Evolutionary conservation across 2,888 invertebrate genomes (phyloP).

Genomic region (Cactoblastis cactorum): DNA sequence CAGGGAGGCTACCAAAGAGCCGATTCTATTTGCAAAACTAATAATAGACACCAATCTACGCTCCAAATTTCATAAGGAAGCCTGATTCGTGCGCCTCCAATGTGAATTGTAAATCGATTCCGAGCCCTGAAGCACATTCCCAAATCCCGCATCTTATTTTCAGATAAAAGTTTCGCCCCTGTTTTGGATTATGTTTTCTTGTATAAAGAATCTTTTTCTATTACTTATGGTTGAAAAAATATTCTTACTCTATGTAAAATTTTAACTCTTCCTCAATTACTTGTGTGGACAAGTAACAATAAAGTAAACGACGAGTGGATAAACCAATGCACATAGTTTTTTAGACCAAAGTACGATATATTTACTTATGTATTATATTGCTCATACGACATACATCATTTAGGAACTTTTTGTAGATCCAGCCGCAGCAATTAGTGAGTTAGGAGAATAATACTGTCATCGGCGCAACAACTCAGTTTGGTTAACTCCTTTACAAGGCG

Average conservation of each 20-base stretch:
- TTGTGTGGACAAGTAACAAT: no score
- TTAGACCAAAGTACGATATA: no score
- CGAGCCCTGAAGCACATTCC: not conserved
- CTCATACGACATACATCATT: no score
- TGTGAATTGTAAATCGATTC: conserved; percentile 12
- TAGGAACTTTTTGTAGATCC: no score
- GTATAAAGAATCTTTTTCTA: no score
- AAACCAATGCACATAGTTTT: no score
- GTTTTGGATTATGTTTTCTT: not conserved
- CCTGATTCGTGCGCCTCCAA: conserved; percentile 3
- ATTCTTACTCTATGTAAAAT: no score
- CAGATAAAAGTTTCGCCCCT: not conserved
- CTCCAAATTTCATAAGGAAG: conserved; percentile 9
- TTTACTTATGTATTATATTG: no score
- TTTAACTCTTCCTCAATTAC: no score
- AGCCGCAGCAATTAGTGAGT: not conserved
- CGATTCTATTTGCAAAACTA: conserved; percentile 3
- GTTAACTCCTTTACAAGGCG: conserved; percentile 2
- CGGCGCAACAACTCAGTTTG: conserved; percentile 1
- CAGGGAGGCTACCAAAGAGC: not conserved
- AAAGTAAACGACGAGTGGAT: no score
- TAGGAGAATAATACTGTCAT: conserved; percentile 4
- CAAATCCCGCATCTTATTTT: conserved; percentile 5
- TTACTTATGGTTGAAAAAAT: no score
- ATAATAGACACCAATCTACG: conserved; percentile 14